A percentile compares a stretch with the other conserved stretches of the same genome.
Evolutionary conservation across 2,888 invertebrate genomes (phyloP).

Genomic region (Caenorhabditis drosophilae): DNA sequence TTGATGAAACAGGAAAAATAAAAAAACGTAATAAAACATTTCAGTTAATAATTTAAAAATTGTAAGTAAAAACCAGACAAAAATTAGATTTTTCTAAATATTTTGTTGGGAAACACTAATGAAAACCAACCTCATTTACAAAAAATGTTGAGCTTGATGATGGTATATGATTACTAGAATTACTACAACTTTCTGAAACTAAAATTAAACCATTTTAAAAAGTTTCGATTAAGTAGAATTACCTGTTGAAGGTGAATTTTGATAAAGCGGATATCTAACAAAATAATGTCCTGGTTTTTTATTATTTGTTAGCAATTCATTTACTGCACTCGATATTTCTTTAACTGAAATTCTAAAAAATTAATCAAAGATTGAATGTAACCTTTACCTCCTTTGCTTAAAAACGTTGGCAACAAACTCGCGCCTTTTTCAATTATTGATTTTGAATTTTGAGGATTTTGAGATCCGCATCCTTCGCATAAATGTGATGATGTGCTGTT

Average conservation of each 20-base stretch:
- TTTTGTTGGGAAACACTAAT: too few relatives aligned
- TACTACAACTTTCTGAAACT: too few relatives aligned
- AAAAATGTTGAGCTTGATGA: constrained; percentile 24
- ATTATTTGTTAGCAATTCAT: background rate
- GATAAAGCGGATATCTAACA: background rate
- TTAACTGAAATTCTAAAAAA: background rate
- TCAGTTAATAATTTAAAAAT: too few relatives aligned
- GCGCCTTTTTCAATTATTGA: background rate
- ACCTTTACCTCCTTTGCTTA: constrained; percentile 34
- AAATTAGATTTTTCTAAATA: too few relatives aligned
- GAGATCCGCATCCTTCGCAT: constrained; percentile 45
- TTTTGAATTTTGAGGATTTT: constrained; percentile 21
- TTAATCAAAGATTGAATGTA: background rate
- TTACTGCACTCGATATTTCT: background rate
- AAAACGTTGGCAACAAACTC: constrained; percentile 28
- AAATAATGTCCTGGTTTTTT: constrained; percentile 1
- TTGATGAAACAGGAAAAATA: background rate
- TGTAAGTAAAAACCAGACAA: too few relatives aligned
- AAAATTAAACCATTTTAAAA: too few relatives aligned
- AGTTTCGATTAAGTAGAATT: too few relatives aligned
- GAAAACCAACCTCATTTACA: constrained; percentile 5
- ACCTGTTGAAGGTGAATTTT: too few relatives aligned
- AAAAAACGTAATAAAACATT: too few relatives aligned
- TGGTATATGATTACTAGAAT: background rate
- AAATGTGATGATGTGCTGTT: constrained; percentile 14